Base-by-base conservation (phyloP, 1,140 invertebrate species). In the Nephotettix cincticeps region DNA sequence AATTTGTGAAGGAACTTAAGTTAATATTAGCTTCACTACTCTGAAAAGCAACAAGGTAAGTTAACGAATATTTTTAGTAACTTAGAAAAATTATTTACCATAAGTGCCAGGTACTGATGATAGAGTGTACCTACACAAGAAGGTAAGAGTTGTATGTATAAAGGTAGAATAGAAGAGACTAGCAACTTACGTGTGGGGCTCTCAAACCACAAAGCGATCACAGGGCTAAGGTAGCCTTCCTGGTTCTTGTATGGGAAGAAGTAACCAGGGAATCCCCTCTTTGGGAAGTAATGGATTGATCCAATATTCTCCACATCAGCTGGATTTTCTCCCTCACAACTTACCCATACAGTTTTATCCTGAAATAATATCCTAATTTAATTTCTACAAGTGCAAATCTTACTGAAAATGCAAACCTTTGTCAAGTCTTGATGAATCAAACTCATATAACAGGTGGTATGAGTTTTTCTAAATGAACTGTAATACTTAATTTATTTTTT, bases 261-360 rank as follows among this genome's bases (percentile, higher is more conserved):
- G 77, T 90, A 94, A 17, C 91, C 91, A 6, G 91, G 92, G 77
- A 94, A 94, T 45, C 91, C 91, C 66, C 85, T 86, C 14, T 81
- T 82, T 0, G 91, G 91, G 75, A 86, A 84, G 81, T 93, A 94
- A 0, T 84, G 81, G 56, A 97, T 83, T 0, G 88, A 87, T 0
- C 94, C 94, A 76, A 96, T 89, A 77, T 95, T 93, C 81, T 97
- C 94, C 71, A 89, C 84, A 80, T 97, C 94, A 13, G 93, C 91
- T 1, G 94, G 91, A 79, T 93, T 95, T 85, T 96, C 94, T 66
- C 93, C 93, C 76, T 93, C 88, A 77, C 94, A 97, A 1, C 91
- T 91, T 1, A 96, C 86, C 92, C 93, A 96, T 68, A 96, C 86
- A 64, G 90, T 93, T 72, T 92, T 90, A 6, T 89, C 83, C 76